Evolutionary conservation across 2,888 invertebrate species (phyloP).

Genomic region (Drosophila buzzatii): DNA sequence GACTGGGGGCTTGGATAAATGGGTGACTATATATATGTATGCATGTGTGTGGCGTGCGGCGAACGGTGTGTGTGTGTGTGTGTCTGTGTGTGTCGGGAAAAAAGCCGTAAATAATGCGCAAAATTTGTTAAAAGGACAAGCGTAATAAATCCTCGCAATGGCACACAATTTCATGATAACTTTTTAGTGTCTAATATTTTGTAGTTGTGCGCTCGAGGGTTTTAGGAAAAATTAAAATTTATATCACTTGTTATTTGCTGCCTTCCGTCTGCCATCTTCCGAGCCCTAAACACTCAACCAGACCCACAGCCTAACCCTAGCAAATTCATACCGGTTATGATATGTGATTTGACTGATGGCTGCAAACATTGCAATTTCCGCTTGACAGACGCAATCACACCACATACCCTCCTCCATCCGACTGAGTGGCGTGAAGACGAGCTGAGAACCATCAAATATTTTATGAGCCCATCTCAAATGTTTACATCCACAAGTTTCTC

Average conservation of each 20-base stretch:
- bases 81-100: conserved; percentile 26
- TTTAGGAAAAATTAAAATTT: conserved; percentile 65
- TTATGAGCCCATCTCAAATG: conserved; percentile 40
- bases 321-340: conserved; percentile 60
- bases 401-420: not conserved
- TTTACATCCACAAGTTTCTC: conserved; percentile 36
- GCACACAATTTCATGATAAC: conserved; percentile 76
- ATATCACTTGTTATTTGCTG: conserved; percentile 54
- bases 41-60: conserved; percentile 20
- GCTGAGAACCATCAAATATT: conserved; percentile 46
- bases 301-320: conserved; percentile 18
- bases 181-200: conserved; percentile 68
- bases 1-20: conserved; percentile 48
- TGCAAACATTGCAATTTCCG: conserved; percentile 56
- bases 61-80: conserved; percentile 26
- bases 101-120: conserved; percentile 75
- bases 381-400: conserved; percentile 21
- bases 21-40: conserved; percentile 13
- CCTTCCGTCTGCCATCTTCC: not conserved
- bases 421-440: conserved; percentile 23
- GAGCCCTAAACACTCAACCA: not conserved
- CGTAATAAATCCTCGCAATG: conserved; percentile 79
- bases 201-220: conserved; percentile 39
- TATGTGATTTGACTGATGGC: conserved; percentile 63
- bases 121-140: conserved; percentile 80